These are phyloP conservation scores for Myiagra hebetior DNA, from an alignment of 2,113 vertebrate genomes.

Conservation along the genomic window DNA sequence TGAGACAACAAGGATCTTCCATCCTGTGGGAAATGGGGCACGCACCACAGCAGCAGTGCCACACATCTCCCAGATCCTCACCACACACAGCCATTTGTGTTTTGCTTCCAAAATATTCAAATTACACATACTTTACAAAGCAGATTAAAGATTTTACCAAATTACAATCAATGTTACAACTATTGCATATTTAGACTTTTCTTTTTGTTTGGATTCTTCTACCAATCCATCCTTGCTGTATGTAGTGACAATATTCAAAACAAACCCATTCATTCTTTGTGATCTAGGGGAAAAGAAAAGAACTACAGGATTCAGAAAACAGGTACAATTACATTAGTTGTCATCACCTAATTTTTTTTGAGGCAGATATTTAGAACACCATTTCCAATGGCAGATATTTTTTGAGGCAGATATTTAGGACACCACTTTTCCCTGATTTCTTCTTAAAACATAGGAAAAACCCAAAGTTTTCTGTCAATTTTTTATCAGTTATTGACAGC, in stretches of 20 bases:
- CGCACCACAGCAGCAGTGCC: neutral
- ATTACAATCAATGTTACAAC: neutral
- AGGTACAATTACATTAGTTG: neutral
- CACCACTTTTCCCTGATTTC: neutral
- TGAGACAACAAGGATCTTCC: neutral
- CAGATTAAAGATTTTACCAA: neutral
- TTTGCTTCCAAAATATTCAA: neutral
- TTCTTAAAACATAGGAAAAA: neutral
- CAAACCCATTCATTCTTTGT: neutral
- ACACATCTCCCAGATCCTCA: neutral
- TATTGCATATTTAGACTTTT: neutral
- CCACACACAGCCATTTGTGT: neutral
- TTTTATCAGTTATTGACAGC: neutral
- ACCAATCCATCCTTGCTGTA: neutral
- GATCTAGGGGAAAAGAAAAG: neutral
- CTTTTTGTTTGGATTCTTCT: neutral
- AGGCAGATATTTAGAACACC: neutral
- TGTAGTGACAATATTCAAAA: neutral
- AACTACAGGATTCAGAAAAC: neutral
- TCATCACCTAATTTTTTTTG: neutral
- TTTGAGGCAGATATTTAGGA: no score
- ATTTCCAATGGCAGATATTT: no score
- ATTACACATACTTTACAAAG: neutral
- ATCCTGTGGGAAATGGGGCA: neutral
- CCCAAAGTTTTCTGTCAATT: rapidly evolving